Conservation (phyloP, 2,797 vertebrate species). For the Sphaeramia orbicularis region DNA sequence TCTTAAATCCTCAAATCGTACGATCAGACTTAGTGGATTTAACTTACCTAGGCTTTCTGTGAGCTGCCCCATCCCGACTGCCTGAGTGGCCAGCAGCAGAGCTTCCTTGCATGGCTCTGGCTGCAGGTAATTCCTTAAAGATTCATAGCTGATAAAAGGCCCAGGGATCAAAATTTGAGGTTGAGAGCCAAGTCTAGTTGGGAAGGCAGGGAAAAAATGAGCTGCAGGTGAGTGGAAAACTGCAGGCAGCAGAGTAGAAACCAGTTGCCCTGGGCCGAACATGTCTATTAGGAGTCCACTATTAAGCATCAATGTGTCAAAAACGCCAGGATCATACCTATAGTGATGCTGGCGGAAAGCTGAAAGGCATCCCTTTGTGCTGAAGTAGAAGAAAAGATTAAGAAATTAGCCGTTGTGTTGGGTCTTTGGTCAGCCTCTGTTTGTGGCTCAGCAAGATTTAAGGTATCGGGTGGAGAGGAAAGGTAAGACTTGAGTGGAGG, state of each 20-base stretch:
- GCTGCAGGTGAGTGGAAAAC: constrained; percentile 83
- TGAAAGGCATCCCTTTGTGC: constrained; percentile 52
- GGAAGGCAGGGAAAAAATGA: constrained; percentile 84
- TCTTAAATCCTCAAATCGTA: constrained; percentile 16
- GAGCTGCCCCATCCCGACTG: constrained; percentile 69
- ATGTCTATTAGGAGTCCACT: constrained; percentile 74
- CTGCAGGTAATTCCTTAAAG: constrained; percentile 85
- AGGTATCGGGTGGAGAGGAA: constrained; percentile 55
- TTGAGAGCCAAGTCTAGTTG: constrained; percentile 76
- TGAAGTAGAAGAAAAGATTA: neutral
- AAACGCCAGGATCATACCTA: constrained; percentile 41
- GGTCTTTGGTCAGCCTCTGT: constrained; percentile 12
- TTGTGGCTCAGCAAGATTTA: constrained; percentile 47
- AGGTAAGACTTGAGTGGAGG: constrained; percentile 65
- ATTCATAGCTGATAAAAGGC: constrained; percentile 86
- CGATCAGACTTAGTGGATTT: constrained; percentile 18
- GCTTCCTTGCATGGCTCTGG: constrained; percentile 86
- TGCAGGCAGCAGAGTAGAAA: constrained; percentile 82
- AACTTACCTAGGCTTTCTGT: constrained; percentile 83
- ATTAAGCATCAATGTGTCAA: constrained; percentile 24
- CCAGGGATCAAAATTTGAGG: constrained; percentile 84
- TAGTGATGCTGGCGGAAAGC: constrained; percentile 19
- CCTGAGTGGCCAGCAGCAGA: constrained; percentile 81
- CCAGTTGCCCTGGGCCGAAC: constrained; percentile 85
- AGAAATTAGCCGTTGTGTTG: constrained; percentile 14